Base-by-base conservation (phyloP, 2,888 invertebrate species). In the Ptychoptera contaminata region DNA sequence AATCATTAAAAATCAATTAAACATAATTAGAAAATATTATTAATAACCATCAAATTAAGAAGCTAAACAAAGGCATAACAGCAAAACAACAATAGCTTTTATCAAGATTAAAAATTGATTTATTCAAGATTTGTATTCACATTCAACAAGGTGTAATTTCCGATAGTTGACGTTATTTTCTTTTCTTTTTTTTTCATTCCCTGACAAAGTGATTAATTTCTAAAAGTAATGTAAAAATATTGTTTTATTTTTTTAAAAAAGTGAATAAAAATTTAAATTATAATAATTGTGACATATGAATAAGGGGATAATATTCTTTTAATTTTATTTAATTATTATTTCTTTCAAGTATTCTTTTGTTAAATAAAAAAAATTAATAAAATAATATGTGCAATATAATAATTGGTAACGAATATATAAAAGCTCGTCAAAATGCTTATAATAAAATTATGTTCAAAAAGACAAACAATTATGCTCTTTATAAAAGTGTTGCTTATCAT, bases 401-500 rank as follows among this genome's bases (percentile, higher is more conserved):
- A 23, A 23, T 23, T 23, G 23, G 23, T 23, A 23, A 23, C 23
- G 23, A 23, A 23, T 23, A 23, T 23, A 23, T 23, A 23, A 23
- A 23, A 23, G 23, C 23, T 7, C 23, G 23, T 23, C 23, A 23
- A 23, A 23, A 23, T 23, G 23, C 23, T 23, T 32, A 40, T 16
- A 31, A 16, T 32, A 40, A 29, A 37, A 37, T 38, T 31, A 15
- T 32, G 32, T 36, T 31, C 16, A 37, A 47, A 47, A 12, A 34
- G 44, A 29, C 37, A 35, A 36, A 16, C 42, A n/a, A n/a, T n/a
- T 16, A 35, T 35, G 16, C 35, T 43, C 11, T 36, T 41, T 36
- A 34, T 47, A 35, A 47, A 47, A 47, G 34, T 39, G 31, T 39
- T 47, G 30, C 16, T 43, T 16, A 37, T 45, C 30, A 39, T 45